These are phyloP conservation scores for Crocodylus rhombifer DNA, from an alignment of 2,797 vertebrate genomes.

Conservation along the genomic window DNA sequence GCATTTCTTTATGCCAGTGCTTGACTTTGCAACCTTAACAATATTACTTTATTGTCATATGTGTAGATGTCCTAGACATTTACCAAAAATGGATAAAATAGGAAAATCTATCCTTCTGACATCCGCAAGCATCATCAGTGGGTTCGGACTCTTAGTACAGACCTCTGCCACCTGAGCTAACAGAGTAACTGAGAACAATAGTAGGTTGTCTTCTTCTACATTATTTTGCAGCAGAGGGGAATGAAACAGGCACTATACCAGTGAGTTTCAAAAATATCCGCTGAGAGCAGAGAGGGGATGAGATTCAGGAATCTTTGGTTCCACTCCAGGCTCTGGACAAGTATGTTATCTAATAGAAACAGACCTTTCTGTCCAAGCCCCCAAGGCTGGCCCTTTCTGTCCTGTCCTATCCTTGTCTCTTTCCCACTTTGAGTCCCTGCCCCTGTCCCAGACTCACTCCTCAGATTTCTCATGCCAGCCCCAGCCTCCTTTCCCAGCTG, in stretches of 20 bases:
- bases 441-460: not conserved
- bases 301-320: too few relatives aligned
- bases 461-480: not conserved
- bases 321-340: too few relatives aligned
- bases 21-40: not conserved
- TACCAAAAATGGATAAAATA: too few relatives aligned
- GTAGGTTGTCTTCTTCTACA: not conserved
- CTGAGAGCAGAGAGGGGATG: too few relatives aligned
- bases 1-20: not conserved
- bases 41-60: not conserved
- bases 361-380: too few relatives aligned
- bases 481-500: not conserved
- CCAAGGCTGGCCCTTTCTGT: not conserved
- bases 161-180: not conserved
- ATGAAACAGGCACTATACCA: not conserved
- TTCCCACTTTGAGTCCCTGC: not conserved
- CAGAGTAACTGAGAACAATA: not conserved
- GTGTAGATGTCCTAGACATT: too few relatives aligned
- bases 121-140: not conserved
- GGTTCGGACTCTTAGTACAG: not conserved
- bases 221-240: not conserved
- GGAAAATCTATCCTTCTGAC: not conserved
- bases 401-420: accelerated
- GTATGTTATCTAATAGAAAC: too few relatives aligned
- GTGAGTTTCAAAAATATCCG: not conserved